Conservation (phyloP, 37 sponge, comb jelly and placozoan species). For the Hexactinellida sp. region DNA sequence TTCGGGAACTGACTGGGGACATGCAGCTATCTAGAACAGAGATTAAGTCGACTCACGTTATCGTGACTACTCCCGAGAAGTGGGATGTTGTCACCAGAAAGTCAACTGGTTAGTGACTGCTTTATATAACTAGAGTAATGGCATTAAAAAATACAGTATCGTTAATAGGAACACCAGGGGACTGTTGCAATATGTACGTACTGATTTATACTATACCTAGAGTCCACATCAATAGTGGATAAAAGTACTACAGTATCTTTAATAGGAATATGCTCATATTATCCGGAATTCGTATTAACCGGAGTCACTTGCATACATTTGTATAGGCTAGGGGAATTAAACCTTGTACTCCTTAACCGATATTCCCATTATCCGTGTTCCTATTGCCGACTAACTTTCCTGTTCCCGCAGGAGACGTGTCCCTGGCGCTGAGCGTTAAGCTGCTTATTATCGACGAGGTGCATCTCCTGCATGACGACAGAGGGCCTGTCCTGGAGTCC, state of each 20-base stretch:
- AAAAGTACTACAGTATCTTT: too few relatives aligned
- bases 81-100: constrained; percentile 99
- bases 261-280: too few relatives aligned
- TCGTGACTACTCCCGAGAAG: constrained; percentile 98
- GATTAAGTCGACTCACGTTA: constrained; percentile 80
- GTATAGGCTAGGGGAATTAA: too few relatives aligned
- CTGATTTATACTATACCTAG: too few relatives aligned
- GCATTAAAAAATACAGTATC: too few relatives aligned
- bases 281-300: too few relatives aligned
- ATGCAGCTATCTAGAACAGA: constrained; percentile 94
- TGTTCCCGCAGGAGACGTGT: constrained; percentile 83
- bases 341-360: too few relatives aligned
- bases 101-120: constrained; percentile 28
- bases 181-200: too few relatives aligned
- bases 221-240: too few relatives aligned
- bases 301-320: too few relatives aligned
- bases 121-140: neutral
- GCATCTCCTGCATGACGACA: constrained; percentile 89
- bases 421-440: constrained; percentile 70
- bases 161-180: too few relatives aligned
- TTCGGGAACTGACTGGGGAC: constrained; percentile 94
- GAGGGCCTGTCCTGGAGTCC: constrained; percentile 94
- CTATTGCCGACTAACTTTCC: neutral
- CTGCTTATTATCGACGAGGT: constrained; percentile 96
- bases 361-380: too few relatives aligned